Evolutionary conservation across 2,797 vertebrate genomes (phyloP).

Genomic region (Arnoldichthys spilopterus): DNA sequence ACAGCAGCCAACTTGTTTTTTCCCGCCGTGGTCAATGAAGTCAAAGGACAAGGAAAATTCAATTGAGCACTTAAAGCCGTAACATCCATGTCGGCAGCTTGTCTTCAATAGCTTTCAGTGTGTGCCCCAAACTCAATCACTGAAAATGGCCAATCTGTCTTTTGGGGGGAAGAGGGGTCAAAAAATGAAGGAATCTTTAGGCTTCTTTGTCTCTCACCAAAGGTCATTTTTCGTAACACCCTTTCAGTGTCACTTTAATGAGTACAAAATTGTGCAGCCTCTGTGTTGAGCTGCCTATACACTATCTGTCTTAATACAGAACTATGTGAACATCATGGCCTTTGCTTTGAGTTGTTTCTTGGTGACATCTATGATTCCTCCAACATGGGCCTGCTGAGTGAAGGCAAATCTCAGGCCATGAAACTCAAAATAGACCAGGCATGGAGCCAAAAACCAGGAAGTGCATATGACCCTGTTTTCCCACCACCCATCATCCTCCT

Average conservation of each 20-base stretch:
- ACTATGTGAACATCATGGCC: conserved; percentile 62
- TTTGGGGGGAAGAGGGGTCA: conserved; percentile 40
- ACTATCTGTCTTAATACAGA: conserved; percentile 34
- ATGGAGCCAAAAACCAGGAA: conserved; percentile 70
- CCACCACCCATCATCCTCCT: conserved; percentile 46
- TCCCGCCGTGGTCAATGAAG: conserved; percentile 50
- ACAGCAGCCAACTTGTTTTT: conserved; percentile 35
- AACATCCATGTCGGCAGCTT: conserved; percentile 55
- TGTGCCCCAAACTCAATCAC: conserved; percentile 66
- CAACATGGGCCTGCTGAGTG: conserved; percentile 62
- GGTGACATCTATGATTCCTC: conserved; percentile 65
- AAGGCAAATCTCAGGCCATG: conserved; percentile 70
- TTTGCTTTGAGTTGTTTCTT: conserved; percentile 60
- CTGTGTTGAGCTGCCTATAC: conserved; percentile 3
- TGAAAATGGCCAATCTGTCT: conserved; percentile 64
- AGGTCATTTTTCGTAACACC: conserved; percentile 50
- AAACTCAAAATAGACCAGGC: conserved; percentile 75
- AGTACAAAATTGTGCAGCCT: conserved; percentile 14
- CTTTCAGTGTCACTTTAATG: conserved; percentile 53
- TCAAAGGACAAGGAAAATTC: conserved; percentile 53
- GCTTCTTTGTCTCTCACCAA: conserved; percentile 50
- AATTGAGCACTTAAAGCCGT: conserved; percentile 56
- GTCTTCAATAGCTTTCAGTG: conserved; percentile 65
- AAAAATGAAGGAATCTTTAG: conserved; percentile 60
- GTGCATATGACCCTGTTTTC: conserved; percentile 63